Conservation (phyloP, 2,113 vertebrate species). For the Regulus satrapa region DNA sequence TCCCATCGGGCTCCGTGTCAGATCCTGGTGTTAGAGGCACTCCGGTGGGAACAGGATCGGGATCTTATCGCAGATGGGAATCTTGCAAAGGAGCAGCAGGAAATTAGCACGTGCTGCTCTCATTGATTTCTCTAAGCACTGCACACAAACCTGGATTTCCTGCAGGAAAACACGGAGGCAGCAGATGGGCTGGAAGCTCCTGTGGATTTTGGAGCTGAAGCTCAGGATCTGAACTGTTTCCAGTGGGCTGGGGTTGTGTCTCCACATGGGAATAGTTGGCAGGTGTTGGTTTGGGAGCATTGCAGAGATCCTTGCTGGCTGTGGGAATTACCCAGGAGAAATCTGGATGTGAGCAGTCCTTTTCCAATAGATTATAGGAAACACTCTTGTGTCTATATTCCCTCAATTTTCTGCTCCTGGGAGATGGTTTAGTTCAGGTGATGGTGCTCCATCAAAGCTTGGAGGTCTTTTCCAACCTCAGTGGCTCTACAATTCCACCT, state of each 20-base stretch:
- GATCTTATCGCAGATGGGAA: neutral
- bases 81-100: neutral
- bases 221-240: fast-evolving
- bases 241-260: neutral
- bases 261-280: fast-evolving
- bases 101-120: neutral
- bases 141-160: neutral
- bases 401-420: neutral
- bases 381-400: fast-evolving
- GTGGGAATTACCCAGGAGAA: neutral
- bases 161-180: neutral
- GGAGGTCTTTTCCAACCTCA: neutral
- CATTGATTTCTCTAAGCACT: slow-evolving; percentile 11
- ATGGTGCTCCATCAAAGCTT: neutral
- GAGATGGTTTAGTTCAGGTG: neutral
- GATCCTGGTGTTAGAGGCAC: neutral
- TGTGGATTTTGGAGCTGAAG: neutral
- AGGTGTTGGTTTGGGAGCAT: neutral
- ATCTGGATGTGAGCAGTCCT: neutral
- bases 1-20: neutral
- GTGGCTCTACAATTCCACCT: neutral
- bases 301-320: neutral
- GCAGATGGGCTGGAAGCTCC: neutral
- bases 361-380: neutral
- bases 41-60: fast-evolving